Evolutionary conservation across 2,888 invertebrate species (phyloP).

Genomic region (Acanthosepion lycidas): DNA sequence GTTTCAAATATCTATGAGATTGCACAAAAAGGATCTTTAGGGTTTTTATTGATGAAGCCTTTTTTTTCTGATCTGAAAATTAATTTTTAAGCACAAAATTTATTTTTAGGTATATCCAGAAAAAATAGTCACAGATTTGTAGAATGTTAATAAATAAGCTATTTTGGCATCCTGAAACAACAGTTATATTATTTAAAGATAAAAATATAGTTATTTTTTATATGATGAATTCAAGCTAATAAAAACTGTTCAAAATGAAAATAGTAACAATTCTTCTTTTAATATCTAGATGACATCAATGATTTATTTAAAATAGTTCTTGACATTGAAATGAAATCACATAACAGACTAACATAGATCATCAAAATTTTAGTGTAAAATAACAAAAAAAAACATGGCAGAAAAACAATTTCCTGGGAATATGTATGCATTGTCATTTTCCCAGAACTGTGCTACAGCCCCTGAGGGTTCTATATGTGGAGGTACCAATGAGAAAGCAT

Average conservation of each 20-base stretch:
- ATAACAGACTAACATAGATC: background rate
- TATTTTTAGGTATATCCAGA: no score
- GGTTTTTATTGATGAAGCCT: no score
- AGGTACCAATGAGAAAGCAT: background rate
- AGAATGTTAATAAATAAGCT: no score
- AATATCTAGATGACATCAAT: background rate
- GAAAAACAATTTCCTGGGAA: constrained; percentile 39
- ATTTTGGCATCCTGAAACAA: no score
- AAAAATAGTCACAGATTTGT: no score
- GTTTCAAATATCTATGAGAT: no score
- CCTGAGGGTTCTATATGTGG: background rate
- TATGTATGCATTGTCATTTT: constrained; percentile 39
- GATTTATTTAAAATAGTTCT: background rate
- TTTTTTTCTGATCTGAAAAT: no score
- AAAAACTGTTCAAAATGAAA: background rate
- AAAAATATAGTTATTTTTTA: background rate
- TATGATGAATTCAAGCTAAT: background rate
- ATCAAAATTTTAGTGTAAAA: background rate
- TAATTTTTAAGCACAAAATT: no score
- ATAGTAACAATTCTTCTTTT: background rate
- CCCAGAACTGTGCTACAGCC: constrained; percentile 25
- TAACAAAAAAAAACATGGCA: background rate
- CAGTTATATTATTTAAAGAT: background rate
- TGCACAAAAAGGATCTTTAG: no score
- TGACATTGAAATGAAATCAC: background rate